Percentiles rank a stretch among this genome's conserved stretches.
Conservation (phyloP, 2,113 vertebrate genomes). For the Thunnus maccoyii region DNA sequence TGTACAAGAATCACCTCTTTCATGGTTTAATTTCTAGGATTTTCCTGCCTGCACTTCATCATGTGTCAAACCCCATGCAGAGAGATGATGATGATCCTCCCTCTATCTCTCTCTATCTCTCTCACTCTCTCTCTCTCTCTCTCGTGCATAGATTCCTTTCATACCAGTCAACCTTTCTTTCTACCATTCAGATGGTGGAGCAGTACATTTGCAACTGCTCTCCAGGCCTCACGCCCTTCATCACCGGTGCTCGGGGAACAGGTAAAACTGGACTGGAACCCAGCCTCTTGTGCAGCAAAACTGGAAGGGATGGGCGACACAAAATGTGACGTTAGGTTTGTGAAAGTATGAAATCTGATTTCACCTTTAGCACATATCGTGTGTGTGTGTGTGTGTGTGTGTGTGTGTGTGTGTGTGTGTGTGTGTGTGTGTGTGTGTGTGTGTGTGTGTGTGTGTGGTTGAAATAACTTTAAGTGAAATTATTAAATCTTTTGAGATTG, state of each 20-base stretch:
- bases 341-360: slow-evolving; percentile 2
- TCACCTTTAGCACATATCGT: slow-evolving; percentile 65
- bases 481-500: neutral
- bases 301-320: slow-evolving; percentile 53
- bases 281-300: slow-evolving; percentile 8
- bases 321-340: slow-evolving; percentile 22
- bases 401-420: neutral
- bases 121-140: slow-evolving; percentile 1
- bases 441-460: neutral
- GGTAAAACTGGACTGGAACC: slow-evolving; percentile 73
- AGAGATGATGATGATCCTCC: neutral
- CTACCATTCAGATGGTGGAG: slow-evolving; percentile 22
- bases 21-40: neutral
- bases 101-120: neutral
- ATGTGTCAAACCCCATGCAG: slow-evolving; percentile 30
- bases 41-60: neutral
- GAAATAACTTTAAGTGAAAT: neutral
- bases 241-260: slow-evolving; percentile 63
- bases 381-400: neutral
- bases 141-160: slow-evolving; percentile 56
- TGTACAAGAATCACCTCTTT: neutral
- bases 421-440: no score
- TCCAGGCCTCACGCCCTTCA: slow-evolving; percentile 57
- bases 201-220: slow-evolving; percentile 11
- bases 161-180: slow-evolving; percentile 40